Percentiles rank a stretch among this genome's conserved stretches.
Conservation (phyloP, 2,888 invertebrate genomes). For the Sinopyrophorus schimmeli region DNA sequence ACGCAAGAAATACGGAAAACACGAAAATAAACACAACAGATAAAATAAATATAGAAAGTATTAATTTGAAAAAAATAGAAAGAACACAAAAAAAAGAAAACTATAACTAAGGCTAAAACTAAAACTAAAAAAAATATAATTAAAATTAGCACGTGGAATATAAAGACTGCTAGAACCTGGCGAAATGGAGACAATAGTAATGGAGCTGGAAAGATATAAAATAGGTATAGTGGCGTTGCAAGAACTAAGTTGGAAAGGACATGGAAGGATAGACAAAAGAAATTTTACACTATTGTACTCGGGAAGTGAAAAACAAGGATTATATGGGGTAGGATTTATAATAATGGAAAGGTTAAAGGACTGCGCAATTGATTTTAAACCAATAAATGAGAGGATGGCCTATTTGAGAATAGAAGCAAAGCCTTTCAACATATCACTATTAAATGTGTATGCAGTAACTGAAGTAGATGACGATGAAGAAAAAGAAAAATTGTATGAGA, state of each 20-base stretch:
- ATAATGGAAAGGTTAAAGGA: conserved; percentile 12
- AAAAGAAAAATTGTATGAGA: conserved; percentile 23
- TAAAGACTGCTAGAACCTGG: conserved; percentile 24
- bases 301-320: conserved; percentile 24
- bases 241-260: conserved; percentile 23
- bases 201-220: conserved; percentile 20
- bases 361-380: conserved; percentile 19
- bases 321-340: conserved; percentile 28
- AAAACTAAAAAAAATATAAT: conserved; percentile 3
- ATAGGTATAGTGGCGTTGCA: conserved; percentile 27
- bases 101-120: too few species aligned
- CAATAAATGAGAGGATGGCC: conserved; percentile 22
- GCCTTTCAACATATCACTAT: conserved; percentile 12
- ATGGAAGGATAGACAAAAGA: conserved; percentile 25
- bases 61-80: too few species aligned
- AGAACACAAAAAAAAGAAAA: too few species aligned
- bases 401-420: conserved; percentile 18
- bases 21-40: too few species aligned
- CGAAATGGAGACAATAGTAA: conserved; percentile 26
- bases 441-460: conserved; percentile 22
- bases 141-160: conserved; percentile 23
- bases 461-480: conserved; percentile 17
- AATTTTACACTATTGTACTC: conserved; percentile 25
- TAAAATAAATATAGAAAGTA: too few species aligned
- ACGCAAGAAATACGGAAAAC: too few species aligned